Conservation (phyloP, 2,888 invertebrate species). For the Pseudococcus viburni region DNA sequence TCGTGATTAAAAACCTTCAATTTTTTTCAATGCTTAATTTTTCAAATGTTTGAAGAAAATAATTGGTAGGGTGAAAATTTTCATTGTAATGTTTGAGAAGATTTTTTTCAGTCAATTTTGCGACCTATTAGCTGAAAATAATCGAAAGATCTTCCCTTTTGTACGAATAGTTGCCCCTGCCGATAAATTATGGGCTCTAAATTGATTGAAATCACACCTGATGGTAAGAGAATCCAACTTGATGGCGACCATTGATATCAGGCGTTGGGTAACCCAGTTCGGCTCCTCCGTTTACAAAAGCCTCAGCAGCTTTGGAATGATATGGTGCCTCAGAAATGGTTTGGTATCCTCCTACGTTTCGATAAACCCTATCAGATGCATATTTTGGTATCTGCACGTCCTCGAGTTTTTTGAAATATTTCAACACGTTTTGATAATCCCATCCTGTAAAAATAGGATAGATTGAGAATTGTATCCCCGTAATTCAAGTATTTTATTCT, state of each 20-base stretch:
- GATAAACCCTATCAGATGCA: conserved; percentile 74
- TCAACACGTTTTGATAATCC: conserved; percentile 81
- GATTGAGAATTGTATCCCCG: not conserved
- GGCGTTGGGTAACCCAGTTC: conserved; percentile 76
- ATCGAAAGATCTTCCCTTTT: too few relatives aligned
- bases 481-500: not conserved
- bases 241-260: conserved; percentile 78
- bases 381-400: conserved; percentile 77
- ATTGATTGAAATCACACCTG: conserved; percentile 71
- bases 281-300: conserved; percentile 77
- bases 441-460: conserved; percentile 74
- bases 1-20: too few relatives aligned
- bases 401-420: conserved; percentile 85
- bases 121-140: too few relatives aligned
- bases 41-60: too few relatives aligned
- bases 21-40: too few relatives aligned
- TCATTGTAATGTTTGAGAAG: too few relatives aligned
- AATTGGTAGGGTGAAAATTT: too few relatives aligned
- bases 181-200: too few relatives aligned
- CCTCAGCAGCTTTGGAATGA: conserved; percentile 75
- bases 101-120: too few relatives aligned
- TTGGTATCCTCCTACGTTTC: conserved; percentile 75
- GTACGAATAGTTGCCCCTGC: too few relatives aligned
- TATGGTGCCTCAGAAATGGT: conserved; percentile 75
- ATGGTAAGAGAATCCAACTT: conserved; percentile 77